Base-by-base conservation (phyloP, 1,140 invertebrate genomes). In the Hycleus phaleratus region DNA sequence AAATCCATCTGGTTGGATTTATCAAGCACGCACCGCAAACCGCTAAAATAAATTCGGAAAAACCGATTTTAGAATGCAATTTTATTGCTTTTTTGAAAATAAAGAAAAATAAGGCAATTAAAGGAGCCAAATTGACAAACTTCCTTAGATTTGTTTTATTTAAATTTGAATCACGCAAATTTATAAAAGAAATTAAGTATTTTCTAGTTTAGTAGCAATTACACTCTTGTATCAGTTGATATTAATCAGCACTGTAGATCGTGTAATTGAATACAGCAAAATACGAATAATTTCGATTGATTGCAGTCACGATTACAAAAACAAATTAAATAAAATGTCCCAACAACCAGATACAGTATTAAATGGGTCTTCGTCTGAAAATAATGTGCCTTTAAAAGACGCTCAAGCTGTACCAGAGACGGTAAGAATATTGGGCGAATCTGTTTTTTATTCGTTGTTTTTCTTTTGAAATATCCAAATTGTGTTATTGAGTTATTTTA, bases 351-450 rank as follows among this genome's bases (percentile, higher is more conserved):
- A 53, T 48, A 52, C 49, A 44, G 49, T 61, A 50, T 48, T 61
- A 50, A 61, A 61, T 61, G 59, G 59, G 9, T 55, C 59, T 49
- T 49, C 53, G 49, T 24, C 49, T 26, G 59, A 61, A 44, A 49
- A 48, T 52, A 57, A 56, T 49, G 54, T 49, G 39, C 54, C 45
- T 47, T 44, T 56, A 44, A 56, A 56, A 43, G 54, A 56, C 48
- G 54, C 38, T 43, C 54, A 57, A 52, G 24, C 56, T n/a, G 38
- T 46, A 49, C 48, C 50, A 46, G 51, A 57, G 9, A 50, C 50
- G 59, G 55, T 61, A 59, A 59, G 57, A 18, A 18, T 18, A 18
- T 2, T 18, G 18, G 18, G 18, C 18, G 18, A 18, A 18, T 18
- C 18, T 18, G 18, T 18, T 18, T 18, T 18, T 18, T 18, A 18